Evolutionary conservation across 2,888 invertebrate species (phyloP).

Genomic region (Hirtodrosophila histrioides): DNA sequence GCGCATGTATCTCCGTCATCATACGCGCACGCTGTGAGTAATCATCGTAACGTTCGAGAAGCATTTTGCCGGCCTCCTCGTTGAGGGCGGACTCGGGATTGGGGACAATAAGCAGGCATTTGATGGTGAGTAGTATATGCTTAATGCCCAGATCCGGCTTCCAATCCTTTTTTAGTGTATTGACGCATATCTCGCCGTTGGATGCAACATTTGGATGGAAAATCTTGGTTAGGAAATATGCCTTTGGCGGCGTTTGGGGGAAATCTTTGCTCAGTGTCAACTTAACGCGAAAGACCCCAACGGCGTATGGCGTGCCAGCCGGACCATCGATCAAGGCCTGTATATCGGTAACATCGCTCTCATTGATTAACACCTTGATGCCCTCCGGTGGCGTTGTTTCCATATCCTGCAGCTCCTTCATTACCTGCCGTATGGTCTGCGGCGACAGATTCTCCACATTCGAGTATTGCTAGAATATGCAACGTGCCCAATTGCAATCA

Average conservation of each 20-base stretch:
- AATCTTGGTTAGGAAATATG: slow-evolving; percentile 96
- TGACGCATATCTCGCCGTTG: slow-evolving; percentile 98
- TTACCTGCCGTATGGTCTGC: slow-evolving; percentile 94
- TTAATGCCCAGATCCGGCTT: slow-evolving; percentile 97
- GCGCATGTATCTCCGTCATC: slow-evolving; percentile 96
- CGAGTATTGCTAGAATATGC: slow-evolving; percentile 87
- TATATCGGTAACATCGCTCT: slow-evolving; percentile 97
- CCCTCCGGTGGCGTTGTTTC: slow-evolving; percentile 94
- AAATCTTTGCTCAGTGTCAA: slow-evolving; percentile 96
- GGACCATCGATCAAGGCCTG: slow-evolving; percentile 97
- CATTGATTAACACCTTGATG: slow-evolving; percentile 94
- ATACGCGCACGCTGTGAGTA: slow-evolving; percentile 94
- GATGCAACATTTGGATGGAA: slow-evolving; percentile 98
- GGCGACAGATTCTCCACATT: slow-evolving; percentile 98
- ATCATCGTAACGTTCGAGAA: slow-evolving; percentile 96
- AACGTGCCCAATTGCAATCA: background rate
- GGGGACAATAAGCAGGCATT: slow-evolving; percentile 97
- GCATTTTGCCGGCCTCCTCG: slow-evolving; percentile 97
- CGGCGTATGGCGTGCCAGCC: slow-evolving; percentile 96
- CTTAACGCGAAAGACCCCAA: slow-evolving; percentile 95
- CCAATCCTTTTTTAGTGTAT: slow-evolving; percentile 98
- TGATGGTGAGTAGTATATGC: slow-evolving; percentile 96
- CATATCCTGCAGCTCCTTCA: slow-evolving; percentile 94
- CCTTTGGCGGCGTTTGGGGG: slow-evolving; percentile 96
- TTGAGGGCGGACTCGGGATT: slow-evolving; percentile 98